Percentiles rank a stretch among this genome's conserved stretches.
These are phyloP conservation scores for Helicorthomorpha holstii DNA, from an alignment of 1,140 invertebrate genomes.

Conservation along the genomic window DNA sequence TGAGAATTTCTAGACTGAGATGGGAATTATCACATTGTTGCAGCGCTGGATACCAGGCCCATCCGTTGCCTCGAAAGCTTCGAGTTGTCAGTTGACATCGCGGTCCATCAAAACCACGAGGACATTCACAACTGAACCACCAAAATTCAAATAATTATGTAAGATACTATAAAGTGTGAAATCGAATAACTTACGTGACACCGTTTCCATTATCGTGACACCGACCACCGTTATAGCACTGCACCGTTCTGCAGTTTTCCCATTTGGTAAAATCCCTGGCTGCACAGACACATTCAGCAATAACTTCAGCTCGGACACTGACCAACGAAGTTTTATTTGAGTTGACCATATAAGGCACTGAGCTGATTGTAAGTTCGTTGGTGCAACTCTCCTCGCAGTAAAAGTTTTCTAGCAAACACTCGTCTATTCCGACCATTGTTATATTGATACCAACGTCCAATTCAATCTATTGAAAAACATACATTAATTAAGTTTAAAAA, in stretches of 20 bases:
- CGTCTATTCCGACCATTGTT: slow-evolving; percentile 93
- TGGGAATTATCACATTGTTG: slow-evolving; percentile 92
- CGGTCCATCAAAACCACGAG: slow-evolving; percentile 76
- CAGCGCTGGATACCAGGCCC: slow-evolving; percentile 88
- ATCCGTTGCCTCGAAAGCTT: slow-evolving; percentile 78
- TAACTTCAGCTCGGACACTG: slow-evolving; percentile 71
- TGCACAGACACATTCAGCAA: slow-evolving; percentile 78
- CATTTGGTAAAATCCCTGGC: slow-evolving; percentile 74
- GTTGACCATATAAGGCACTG: slow-evolving; percentile 84
- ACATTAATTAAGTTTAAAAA: not conserved
- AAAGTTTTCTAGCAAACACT: slow-evolving; percentile 87
- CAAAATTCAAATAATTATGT: not conserved
- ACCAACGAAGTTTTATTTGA: slow-evolving; percentile 89
- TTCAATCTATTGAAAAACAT: slow-evolving; percentile 48
- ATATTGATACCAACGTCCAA: slow-evolving; percentile 84
- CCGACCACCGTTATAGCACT: slow-evolving; percentile 86
- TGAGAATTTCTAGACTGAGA: slow-evolving; percentile 87
- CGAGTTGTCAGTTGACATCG: slow-evolving; percentile 88
- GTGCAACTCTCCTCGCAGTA: slow-evolving; percentile 92
- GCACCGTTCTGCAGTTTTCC: slow-evolving; percentile 72
- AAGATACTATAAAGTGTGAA: not conserved
- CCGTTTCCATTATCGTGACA: slow-evolving; percentile 78
- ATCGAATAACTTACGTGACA: slow-evolving; percentile 38
- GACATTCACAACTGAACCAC: slow-evolving; percentile 58
- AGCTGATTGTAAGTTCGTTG: slow-evolving; percentile 72